These are phyloP conservation scores for Meandrina meandrites DNA, from an alignment of 92 coral and sea anemone genomes.

Conservation along the genomic window DNA sequence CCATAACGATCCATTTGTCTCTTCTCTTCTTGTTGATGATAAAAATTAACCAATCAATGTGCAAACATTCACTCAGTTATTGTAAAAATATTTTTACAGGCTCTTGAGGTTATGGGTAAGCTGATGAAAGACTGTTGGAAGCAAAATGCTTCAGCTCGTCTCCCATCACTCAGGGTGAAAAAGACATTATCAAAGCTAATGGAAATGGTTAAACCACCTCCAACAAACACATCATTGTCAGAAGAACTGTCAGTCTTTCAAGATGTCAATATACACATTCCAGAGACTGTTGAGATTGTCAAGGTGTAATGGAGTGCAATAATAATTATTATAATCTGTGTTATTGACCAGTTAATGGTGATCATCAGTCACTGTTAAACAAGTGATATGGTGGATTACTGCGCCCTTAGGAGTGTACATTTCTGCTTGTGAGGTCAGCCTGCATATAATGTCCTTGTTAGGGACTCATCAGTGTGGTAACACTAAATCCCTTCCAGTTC, in stretches of 20 bases:
- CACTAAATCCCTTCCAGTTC: neutral
- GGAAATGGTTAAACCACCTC: slow-evolving; percentile 70
- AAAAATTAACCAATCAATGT: too few species aligned
- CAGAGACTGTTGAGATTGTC: slow-evolving; percentile 7
- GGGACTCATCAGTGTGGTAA: neutral
- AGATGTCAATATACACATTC: slow-evolving; percentile 70
- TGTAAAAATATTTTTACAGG: slow-evolving; percentile 60
- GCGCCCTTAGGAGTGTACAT: neutral
- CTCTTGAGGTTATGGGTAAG: slow-evolving; percentile 76
- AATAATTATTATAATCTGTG: neutral
- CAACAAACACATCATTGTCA: slow-evolving; percentile 32
- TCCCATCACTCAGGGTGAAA: slow-evolving; percentile 88
- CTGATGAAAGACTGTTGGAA: slow-evolving; percentile 95
- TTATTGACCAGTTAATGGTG: neutral
- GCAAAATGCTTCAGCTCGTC: slow-evolving; percentile 84
- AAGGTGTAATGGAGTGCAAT: neutral
- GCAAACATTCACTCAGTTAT: too few species aligned
- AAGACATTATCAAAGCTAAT: slow-evolving; percentile 80
- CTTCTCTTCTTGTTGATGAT: too few species aligned
- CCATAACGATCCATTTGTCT: too few species aligned
- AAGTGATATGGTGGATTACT: neutral
- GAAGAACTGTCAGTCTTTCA: slow-evolving; percentile 36
- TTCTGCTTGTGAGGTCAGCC: neutral
- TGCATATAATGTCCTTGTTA: neutral
- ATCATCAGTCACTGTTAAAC: neutral